These are phyloP conservation scores for Cyclopterus lumpus DNA, from an alignment of 2,797 vertebrate species.

Conservation along the genomic window DNA sequence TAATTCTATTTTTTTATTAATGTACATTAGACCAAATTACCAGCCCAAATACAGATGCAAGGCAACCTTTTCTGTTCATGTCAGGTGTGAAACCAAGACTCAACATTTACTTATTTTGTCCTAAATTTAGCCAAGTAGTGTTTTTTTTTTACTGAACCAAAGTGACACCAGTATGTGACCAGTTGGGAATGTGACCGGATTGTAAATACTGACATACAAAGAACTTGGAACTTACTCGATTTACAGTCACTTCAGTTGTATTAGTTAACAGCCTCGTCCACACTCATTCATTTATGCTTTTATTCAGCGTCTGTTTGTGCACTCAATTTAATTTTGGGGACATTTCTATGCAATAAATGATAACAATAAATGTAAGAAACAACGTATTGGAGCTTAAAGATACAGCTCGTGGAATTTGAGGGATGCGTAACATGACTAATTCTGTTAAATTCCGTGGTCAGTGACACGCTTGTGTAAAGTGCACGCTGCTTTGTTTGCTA, in stretches of 20 bases:
- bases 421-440: constrained; percentile 4
- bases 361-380: background rate
- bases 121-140: background rate
- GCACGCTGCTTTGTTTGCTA: constrained; percentile 48
- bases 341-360: background rate
- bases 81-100: background rate
- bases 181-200: rapidly evolving
- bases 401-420: background rate
- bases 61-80: background rate
- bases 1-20: background rate
- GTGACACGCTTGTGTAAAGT: constrained; percentile 10
- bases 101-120: too few relatives aligned
- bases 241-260: background rate
- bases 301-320: background rate
- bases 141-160: background rate
- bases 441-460: constrained; percentile 6
- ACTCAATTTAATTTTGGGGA: background rate
- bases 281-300: background rate
- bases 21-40: background rate
- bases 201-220: background rate
- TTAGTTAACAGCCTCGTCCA: background rate
- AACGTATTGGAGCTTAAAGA: background rate
- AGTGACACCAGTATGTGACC: background rate
- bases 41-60: background rate
- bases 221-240: background rate